Conservation (phyloP, 2,888 invertebrate species). For the Stenichneumon culpator region DNA sequence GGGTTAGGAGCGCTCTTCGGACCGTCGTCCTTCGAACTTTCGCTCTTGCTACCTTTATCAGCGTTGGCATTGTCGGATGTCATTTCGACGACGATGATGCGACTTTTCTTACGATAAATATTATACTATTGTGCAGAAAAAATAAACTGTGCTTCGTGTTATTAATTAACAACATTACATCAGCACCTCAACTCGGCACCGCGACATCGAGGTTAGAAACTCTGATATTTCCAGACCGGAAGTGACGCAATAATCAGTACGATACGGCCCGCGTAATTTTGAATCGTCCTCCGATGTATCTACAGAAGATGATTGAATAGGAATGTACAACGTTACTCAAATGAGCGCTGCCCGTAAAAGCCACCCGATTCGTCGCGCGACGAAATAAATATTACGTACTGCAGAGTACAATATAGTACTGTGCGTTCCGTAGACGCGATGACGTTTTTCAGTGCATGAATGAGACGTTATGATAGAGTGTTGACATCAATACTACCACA, state of each 20-base stretch:
- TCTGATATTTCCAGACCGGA: not conserved
- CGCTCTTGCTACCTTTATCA: not conserved
- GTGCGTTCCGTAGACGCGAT: too few relatives aligned
- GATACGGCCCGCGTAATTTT: not conserved
- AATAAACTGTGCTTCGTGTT: not conserved
- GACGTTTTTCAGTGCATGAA: too few relatives aligned
- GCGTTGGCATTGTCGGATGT: conserved; percentile 6
- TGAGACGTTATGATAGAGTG: too few relatives aligned
- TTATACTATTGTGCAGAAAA: not conserved
- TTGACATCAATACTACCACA: not conserved
- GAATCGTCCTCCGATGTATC: too few relatives aligned
- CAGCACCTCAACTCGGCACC: conserved; percentile 15
- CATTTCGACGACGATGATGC: not conserved
- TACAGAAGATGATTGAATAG: too few relatives aligned
- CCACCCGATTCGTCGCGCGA: not conserved
- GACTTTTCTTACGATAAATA: conserved; percentile 3
- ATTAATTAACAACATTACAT: conserved; percentile 33
- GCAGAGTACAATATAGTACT: not conserved
- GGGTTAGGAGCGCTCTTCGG: not conserved
- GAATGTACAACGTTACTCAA: conserved; percentile 3
- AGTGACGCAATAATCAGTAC: conserved; percentile 7
- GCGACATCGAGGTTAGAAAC: conserved; percentile 16
- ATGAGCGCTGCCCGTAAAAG: not conserved
- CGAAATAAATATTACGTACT: not conserved
- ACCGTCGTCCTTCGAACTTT: conserved; percentile 4